Evolutionary conservation across 2,888 invertebrate species (phyloP), one percentile per base, ranked within the genome.

Genomic region (Andrena praecox): DNA sequence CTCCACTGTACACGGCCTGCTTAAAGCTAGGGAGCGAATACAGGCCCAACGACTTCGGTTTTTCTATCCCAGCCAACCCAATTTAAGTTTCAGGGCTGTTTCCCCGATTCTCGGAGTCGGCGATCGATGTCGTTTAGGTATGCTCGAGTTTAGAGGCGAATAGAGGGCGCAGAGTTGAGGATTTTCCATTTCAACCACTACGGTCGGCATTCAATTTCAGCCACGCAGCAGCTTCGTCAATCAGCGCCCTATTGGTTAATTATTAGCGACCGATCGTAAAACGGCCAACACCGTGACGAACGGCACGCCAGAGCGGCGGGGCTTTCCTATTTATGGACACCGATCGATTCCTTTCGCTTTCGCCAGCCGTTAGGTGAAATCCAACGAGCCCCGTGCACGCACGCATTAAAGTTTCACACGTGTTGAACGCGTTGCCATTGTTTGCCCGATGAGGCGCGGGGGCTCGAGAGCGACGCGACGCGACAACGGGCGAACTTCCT

Each of bases 311-410:
- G 42, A 29, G 0, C 29, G 31, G 29, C n/a, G 29, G 59, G 52
- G 62, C n/a, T 75, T 31, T 50, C 69, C 75, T 82, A 80, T 82
- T 82, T 76, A 70, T 70, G 68, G 48, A 75, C 29, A 54, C 33
- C 68, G 81, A 82, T 82, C 77, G 27, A 67, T 54, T 52, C 70
- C 64, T 84, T 78, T 86, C 81, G 77, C 84, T 82, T 82, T 84
- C 77, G 71, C 35, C 31, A 29, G 50, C 35, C 63, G 63, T 10
- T 67, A 42, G 31, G 52, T 42, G 70, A 67, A 69, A 66, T 33
- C 59, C 42, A 31, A 64, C 27, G 64, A 80, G 71, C 68, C 64
- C 35, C 2, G 20, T 20, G 33, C 70, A 31, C 56, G 56, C 54
- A 42, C 29, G 27, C 68, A 54, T 71, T 64, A 74, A 82, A 74